Base-by-base conservation (phyloP, 2,797 vertebrate genomes). In the Lophius americanus region DNA sequence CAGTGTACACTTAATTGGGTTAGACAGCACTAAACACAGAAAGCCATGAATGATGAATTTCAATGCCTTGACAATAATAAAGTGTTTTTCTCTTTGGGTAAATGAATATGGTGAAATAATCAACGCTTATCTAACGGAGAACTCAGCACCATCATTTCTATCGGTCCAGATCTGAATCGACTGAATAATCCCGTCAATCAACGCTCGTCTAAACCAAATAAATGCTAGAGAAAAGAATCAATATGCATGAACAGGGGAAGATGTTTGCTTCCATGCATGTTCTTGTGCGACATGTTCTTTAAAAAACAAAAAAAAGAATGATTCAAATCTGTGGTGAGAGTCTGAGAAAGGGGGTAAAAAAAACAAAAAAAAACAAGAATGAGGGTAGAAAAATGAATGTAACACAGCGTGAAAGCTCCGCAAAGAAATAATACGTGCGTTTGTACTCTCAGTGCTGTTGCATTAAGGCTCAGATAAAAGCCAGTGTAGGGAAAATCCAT, bases 391-490 rank as follows among this genome's bases (percentile, higher is more conserved):
- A 64, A 23, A 60, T 68, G 0, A 55, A 64, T 48, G 60, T 57
- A 59, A 48, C 64, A 51, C 4, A 32, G 60, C 55, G 39, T 48
- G 56, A 78, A 76, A 65, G 10, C 51, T 14, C 38, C 32, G 50
- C 43, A 65, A 66, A 76, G 76, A 51, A 75, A 41, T 64, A 32
- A 41, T n/a, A 23, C 23, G 23, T 46, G 38, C 49, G 51, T 51
- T 35, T 60, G 48, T 64, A 66, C 44, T 77, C 57, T 68, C 38
- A 63, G 44, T 51, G 37, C 41, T 32, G 56, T 11, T 67, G 41
- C 63, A 71, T 82, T 67, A 60, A 69, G 57, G 75, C 7, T 0
- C 51, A 84, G 70, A 90, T 88, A 70, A 88, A 88, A 89, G 82
- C 62, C 2, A 2, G 60, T 8, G 64, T 38, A 65, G 69, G 41